These are phyloP conservation scores for Lepidochitona cinerea DNA, from an alignment of 2,888 invertebrate species.

Conservation along the genomic window DNA sequence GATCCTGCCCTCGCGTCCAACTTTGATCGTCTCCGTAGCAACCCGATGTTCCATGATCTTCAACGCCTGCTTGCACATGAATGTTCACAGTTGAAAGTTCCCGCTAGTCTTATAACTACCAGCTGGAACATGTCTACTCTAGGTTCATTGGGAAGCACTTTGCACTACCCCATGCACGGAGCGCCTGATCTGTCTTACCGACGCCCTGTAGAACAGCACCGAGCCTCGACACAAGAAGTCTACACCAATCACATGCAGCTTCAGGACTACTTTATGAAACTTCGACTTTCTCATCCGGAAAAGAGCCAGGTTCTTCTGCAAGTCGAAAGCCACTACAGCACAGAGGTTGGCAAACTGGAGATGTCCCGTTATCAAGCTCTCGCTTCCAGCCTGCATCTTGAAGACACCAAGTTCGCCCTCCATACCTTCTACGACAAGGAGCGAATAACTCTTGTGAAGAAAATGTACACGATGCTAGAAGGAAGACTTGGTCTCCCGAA, in stretches of 20 bases:
- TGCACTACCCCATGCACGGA: background rate
- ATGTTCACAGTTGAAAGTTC: slow-evolving; percentile 42
- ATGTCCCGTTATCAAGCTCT: slow-evolving; percentile 49
- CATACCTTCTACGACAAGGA: slow-evolving; percentile 47
- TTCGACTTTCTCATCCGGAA: slow-evolving; percentile 19
- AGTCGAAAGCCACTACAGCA: slow-evolving; percentile 42
- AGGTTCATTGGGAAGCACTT: background rate
- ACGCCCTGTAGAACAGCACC: slow-evolving; percentile 18
- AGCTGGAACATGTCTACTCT: slow-evolving; percentile 36
- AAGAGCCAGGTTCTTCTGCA: slow-evolving; percentile 30
- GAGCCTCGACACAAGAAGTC: slow-evolving; percentile 16
- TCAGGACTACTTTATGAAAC: slow-evolving; percentile 40
- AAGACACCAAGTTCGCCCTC: slow-evolving; percentile 32
- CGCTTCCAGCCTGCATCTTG: slow-evolving; percentile 32
- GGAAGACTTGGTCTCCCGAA: background rate
- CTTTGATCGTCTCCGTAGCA: slow-evolving; percentile 42
- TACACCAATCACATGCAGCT: slow-evolving; percentile 21
- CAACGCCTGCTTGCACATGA: slow-evolving; percentile 44
- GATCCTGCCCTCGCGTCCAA: background rate
- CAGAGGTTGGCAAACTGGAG: slow-evolving; percentile 42
- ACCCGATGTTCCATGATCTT: slow-evolving; percentile 54
- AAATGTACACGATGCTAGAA: background rate
- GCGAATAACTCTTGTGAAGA: slow-evolving; percentile 26
- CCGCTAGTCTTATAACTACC: slow-evolving; percentile 48
- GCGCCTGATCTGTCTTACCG: background rate